These are phyloP conservation scores for Macropis europaea DNA, from an alignment of 2,888 invertebrate species.

Conservation along the genomic window DNA sequence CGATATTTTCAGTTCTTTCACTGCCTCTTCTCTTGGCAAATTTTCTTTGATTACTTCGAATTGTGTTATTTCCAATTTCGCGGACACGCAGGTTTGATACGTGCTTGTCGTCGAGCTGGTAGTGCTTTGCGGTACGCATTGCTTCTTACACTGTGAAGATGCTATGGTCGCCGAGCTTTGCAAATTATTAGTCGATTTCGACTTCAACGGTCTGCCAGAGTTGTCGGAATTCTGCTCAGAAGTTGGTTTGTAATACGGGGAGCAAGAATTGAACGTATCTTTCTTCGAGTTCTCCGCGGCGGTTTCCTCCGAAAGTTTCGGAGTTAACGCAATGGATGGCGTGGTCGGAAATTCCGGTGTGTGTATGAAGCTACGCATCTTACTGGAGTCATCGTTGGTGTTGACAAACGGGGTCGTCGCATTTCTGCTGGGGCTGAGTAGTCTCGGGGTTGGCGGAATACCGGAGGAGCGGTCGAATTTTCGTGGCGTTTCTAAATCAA, in stretches of 20 bases:
- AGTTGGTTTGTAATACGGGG: slow-evolving; percentile 71
- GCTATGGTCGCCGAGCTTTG: slow-evolving; percentile 8
- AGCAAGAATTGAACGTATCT: slow-evolving; percentile 56
- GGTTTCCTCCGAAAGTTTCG: slow-evolving; percentile 63
- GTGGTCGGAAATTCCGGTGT: slow-evolving; percentile 77
- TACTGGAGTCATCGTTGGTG: slow-evolving; percentile 65
- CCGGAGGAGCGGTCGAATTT: slow-evolving; percentile 65
- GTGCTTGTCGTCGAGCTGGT: background rate
- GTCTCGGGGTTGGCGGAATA: slow-evolving; percentile 75
- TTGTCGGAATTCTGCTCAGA: slow-evolving; percentile 39
- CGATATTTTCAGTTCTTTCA: slow-evolving; percentile 70
- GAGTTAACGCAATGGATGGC: slow-evolving; percentile 73
- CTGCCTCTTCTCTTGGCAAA: slow-evolving; percentile 70
- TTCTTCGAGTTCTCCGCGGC: slow-evolving; percentile 57
- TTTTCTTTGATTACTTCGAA: slow-evolving; percentile 76
- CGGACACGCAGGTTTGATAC: slow-evolving; percentile 25
- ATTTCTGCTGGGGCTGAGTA: slow-evolving; percentile 70
- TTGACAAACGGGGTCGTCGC: slow-evolving; percentile 64
- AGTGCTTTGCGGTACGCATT: background rate
- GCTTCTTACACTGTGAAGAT: slow-evolving; percentile 9
- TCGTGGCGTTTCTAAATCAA: slow-evolving; percentile 73
- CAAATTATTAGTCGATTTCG: background rate
- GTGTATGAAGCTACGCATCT: slow-evolving; percentile 68
- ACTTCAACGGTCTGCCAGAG: slow-evolving; percentile 6
- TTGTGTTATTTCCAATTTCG: slow-evolving; percentile 71